Evolutionary conservation across 2,888 invertebrate species (phyloP).

Genomic region (Acanthosoma haemorrhoidale): DNA sequence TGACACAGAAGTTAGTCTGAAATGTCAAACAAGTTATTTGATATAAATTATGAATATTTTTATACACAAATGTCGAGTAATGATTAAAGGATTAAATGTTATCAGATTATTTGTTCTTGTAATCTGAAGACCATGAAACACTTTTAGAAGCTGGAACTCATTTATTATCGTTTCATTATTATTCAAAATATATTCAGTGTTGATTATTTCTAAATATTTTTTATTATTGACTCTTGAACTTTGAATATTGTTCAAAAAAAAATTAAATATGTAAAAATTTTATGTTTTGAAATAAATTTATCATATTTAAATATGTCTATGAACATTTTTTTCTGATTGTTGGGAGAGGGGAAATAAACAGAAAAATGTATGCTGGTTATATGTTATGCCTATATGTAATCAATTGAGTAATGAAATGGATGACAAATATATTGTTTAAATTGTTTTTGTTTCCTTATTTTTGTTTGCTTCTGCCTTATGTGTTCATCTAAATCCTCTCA

Average conservation of each 20-base stretch:
- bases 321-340: background rate
- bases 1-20: background rate
- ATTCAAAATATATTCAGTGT: too few relatives aligned
- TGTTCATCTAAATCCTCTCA: background rate
- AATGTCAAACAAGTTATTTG: conserved; percentile 19
- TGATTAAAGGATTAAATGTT: background rate
- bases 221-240: background rate
- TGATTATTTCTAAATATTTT: too few relatives aligned
- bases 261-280: background rate
- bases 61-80: conserved; percentile 11
- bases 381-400: background rate
- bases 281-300: conserved; percentile 10
- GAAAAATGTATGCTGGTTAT: background rate
- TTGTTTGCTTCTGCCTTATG: conserved; percentile 13
- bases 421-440: background rate
- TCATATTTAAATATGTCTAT: conserved; percentile 8
- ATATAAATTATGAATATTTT: conserved; percentile 20
- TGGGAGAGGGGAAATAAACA: background rate
- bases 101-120: background rate
- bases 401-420: conserved; percentile 21
- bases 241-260: background rate
- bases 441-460: conserved; percentile 2
- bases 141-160: background rate
- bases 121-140: conserved; percentile 4
- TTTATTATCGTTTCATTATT: too few relatives aligned